Evolutionary conservation across 2,888 invertebrate genomes (phyloP), one percentile per base, ranked within the genome.

Genomic region (Mallateleia sp.): DNA sequence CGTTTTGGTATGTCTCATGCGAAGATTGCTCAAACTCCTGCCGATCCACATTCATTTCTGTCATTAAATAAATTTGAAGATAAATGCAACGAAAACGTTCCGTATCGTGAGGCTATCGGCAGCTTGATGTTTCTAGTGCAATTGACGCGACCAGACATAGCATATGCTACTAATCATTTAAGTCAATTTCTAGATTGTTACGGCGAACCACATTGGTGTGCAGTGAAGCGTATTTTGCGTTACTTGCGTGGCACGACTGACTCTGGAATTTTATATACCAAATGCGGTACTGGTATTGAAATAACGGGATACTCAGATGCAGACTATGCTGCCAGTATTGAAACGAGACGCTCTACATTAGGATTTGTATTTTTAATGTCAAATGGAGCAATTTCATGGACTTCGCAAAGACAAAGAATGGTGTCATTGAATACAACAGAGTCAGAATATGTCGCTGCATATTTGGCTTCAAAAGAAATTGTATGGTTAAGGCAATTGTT

Each of bases 391-490:
- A 56, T 92, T 11, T 74, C 87, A 0, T 92, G 92, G 91, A 56
- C 84, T 3, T 84, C 87, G 8, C 88, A 89, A 54, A 54, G 84
- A 56, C 91, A 91, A 71, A 45, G 66, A 2, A 72, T 83, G 32
- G 92, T 92, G 2, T 86, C 90, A 0, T 60, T 85, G 0, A 89
- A 90, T 3, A 91, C 91, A 0, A 89, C 89, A 1, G 92, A 92
- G 67, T 90, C 92, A 5, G 91, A 93, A 62, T 91, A 90, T 66
- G 79, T 93, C 8, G 91, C 92, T 0, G 90, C 92, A 3, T 79
- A 85, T 45, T 78, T 84, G 18, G 87, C 90, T 5, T 74, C 85
- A 0, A 90, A 88, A 72, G 92, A 92, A 75, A 64, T 88, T 0
- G 58, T 89, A 1, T 93, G 92, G 92, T 52, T 91, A 22, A 86